A percentile compares a stretch with the other conserved stretches of the same genome.
These are phyloP conservation scores for Drosophila barbarae DNA, from an alignment of 2,888 invertebrate genomes.

Conservation along the genomic window DNA sequence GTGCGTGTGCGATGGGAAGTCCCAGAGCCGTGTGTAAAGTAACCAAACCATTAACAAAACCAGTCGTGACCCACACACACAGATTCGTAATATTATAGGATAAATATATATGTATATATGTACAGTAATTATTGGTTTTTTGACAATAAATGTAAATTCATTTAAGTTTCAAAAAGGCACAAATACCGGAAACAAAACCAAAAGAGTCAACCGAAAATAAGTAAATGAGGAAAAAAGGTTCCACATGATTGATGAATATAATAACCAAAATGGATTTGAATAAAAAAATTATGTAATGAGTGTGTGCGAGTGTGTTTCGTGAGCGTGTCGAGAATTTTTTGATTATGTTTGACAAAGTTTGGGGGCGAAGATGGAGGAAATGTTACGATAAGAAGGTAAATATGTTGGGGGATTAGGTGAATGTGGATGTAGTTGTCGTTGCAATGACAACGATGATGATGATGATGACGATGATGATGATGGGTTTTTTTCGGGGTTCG, in stretches of 20 bases:
- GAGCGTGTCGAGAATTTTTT: constrained; percentile 63
- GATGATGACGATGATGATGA: constrained; percentile 13
- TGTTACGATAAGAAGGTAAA: constrained; percentile 13
- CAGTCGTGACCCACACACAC: constrained; percentile 58
- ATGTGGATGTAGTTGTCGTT: constrained; percentile 26
- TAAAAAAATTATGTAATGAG: constrained; percentile 60
- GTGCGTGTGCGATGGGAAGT: constrained; percentile 38
- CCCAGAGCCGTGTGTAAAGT: constrained; percentile 35
- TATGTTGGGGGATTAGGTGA: constrained; percentile 9
- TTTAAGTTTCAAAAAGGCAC: constrained; percentile 61
- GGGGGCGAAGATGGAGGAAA: constrained; percentile 39
- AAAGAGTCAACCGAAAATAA: constrained; percentile 40
- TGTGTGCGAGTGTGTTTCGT: constrained; percentile 31
- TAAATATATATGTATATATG: constrained; percentile 33
- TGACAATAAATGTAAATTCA: constrained; percentile 60
- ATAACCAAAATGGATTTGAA: constrained; percentile 46
- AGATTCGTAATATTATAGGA: constrained; percentile 37
- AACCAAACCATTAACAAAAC: constrained; percentile 58
- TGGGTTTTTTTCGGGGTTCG: constrained; percentile 18
- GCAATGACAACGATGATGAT: constrained; percentile 20
- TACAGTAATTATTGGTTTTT: constrained; percentile 59
- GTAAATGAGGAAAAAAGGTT: constrained; percentile 47
- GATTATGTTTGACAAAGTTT: constrained; percentile 33
- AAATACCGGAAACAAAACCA: constrained; percentile 62
- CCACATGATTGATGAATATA: constrained; percentile 62